Evolutionary conservation across 92 coral and sea anemone genomes (phyloP), one percentile per base, ranked within the genome.

Genomic region (Virgularia gustaviana): DNA sequence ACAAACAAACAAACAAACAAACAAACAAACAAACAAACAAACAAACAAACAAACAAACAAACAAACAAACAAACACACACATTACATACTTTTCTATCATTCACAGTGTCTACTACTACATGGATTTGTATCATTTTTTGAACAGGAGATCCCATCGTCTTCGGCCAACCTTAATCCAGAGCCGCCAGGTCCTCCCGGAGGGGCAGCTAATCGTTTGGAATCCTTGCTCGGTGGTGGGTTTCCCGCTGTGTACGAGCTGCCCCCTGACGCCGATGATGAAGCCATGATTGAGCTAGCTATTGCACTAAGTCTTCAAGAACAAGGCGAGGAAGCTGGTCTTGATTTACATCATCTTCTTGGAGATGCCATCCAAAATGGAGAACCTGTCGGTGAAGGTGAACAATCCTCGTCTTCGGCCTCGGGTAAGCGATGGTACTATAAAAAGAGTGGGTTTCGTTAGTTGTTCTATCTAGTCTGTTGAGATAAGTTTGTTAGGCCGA

Each of bases 271-370:
- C 24, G 98, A 92, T 60, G 98, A 92, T 57, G 98, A 92, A 57
- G 96, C 98, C 60, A 92, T 92, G 98, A 89, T 92, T 90, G 98
- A 92, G 72, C 88, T 92, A 36, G 98, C 98, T 19, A 92, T 92
- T 58, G 98, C 96, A 18, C 72, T 92, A n/a, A 92, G 98, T 61
- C 85, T 92, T 65, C 98, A 92, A 70, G 98, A 92, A 9, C 98
- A 92, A 73, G 77, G 91, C 30, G 90, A 83, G 32, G 85, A 81
- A 0, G 81, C 85, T 16, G 77, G 43, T 2, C 13, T 68, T 9
- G 75, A 55, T 23, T 24, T 68, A 3, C 75, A 68, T 23, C 75
- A 68, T 49, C 32, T 68, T 16, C 38, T 68, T 13, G 75, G 61
- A 43, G 75, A 68, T 20, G 75, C 75, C 7, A 68, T 68, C 19